Conservation (phyloP, 2,888 invertebrate genomes). For the Tethea ocularis region DNA sequence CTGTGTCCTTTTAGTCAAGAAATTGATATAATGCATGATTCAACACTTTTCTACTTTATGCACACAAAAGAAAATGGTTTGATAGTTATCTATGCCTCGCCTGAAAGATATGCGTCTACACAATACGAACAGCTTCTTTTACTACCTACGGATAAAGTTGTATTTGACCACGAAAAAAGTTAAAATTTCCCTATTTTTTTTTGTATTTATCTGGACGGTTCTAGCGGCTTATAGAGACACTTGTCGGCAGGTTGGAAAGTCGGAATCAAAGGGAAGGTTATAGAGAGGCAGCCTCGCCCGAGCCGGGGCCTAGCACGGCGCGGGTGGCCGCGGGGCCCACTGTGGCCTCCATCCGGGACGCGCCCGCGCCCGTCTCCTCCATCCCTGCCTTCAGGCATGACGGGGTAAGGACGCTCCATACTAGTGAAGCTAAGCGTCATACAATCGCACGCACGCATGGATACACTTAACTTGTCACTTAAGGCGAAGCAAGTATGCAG, state of each 20-base stretch:
- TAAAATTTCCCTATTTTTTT: no score
- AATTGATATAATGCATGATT: neutral
- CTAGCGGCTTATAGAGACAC: constrained; percentile 15
- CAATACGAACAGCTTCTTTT: no score
- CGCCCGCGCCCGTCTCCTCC: constrained; percentile 17
- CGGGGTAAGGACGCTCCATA: constrained; percentile 28
- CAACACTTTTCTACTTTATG: neutral
- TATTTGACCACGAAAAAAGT: no score
- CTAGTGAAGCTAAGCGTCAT: neutral
- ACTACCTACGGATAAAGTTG: no score
- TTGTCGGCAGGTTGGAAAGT: constrained; percentile 28
- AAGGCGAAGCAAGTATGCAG: no score
- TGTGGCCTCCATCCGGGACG: constrained; percentile 13
- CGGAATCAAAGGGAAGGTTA: constrained; percentile 20
- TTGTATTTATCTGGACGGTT: neutral
- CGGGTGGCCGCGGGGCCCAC: constrained; percentile 30
- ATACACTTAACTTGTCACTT: no score
- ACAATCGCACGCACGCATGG: neutral
- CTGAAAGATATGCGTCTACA: no score
- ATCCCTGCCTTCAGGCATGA: constrained; percentile 24
- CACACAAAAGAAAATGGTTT: neutral
- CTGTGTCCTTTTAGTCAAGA: neutral
- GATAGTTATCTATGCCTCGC: neutral
- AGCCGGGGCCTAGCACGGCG: constrained; percentile 36
- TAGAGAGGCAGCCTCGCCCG: constrained; percentile 20